Conservation (phyloP, 2,797 vertebrate species). For the Rhynchonycteris naso region DNA sequence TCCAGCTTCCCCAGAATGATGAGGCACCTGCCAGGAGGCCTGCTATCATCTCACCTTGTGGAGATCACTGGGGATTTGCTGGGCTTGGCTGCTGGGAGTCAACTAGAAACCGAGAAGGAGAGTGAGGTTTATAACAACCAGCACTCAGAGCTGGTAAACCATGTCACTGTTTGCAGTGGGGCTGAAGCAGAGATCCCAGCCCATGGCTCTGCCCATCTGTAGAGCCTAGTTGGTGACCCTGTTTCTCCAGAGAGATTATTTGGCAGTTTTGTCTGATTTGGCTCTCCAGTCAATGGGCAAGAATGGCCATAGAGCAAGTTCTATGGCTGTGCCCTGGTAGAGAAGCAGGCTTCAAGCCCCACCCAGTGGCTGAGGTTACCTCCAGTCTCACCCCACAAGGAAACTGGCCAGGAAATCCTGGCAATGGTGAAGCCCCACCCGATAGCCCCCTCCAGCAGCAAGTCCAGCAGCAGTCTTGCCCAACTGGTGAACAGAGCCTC, state of each 20-base stretch:
- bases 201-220: not conserved
- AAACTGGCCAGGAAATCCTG: not conserved
- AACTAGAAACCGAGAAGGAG: not conserved
- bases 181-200: not conserved
- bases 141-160: not conserved
- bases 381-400: not conserved
- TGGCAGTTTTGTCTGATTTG: not conserved
- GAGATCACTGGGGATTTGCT: not conserved
- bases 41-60: not conserved
- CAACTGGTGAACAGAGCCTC: not conserved
- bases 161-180: not conserved
- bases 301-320: not conserved
- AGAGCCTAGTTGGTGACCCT: not conserved
- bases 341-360: not conserved
- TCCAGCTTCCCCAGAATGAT: too few relatives aligned
- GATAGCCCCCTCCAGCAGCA: not conserved
- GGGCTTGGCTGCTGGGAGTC: not conserved
- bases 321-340: not conserved
- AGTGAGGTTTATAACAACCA: not conserved
- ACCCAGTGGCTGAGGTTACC: not conserved
- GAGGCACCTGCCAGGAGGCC: not conserved
- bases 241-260: not conserved
- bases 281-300: not conserved
- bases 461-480: not conserved
- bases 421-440: not conserved